Evolutionary conservation across 2,888 invertebrate genomes (phyloP).

Genomic region (Malthinus seriepunctatus): DNA sequence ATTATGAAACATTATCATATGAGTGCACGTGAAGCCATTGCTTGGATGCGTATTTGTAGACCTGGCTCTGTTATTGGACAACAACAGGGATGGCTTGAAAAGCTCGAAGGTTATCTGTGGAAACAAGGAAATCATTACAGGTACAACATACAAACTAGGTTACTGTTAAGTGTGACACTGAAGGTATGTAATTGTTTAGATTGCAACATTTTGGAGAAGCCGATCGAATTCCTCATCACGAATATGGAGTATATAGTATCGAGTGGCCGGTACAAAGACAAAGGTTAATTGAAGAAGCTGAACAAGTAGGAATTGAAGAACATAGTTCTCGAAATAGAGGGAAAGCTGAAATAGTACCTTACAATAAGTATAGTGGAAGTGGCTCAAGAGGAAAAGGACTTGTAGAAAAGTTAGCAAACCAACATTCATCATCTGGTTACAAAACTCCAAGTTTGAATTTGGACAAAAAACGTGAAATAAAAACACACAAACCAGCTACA

Average conservation of each 20-base stretch:
- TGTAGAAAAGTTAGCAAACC: no score
- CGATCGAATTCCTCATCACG: slow-evolving; percentile 54
- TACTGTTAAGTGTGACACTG: not conserved
- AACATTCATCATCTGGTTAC: not conserved
- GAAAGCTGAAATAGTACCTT: no score
- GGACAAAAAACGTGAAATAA: not conserved
- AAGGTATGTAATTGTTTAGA: slow-evolving; percentile 34
- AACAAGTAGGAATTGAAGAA: slow-evolving; percentile 5
- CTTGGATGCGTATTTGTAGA: slow-evolving; percentile 86
- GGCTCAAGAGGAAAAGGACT: no score
- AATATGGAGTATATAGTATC: slow-evolving; percentile 57
- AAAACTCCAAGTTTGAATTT: not conserved
- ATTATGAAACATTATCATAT: slow-evolving; percentile 83
- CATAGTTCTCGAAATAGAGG: no score
- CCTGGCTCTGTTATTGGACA: slow-evolving; percentile 88
- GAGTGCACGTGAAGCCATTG: slow-evolving; percentile 81
- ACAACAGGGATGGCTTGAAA: slow-evolving; percentile 76
- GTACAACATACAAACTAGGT: slow-evolving; percentile 45
- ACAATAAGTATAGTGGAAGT: no score
- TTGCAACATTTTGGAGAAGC: slow-evolving; percentile 52
- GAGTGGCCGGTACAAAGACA: slow-evolving; percentile 43
- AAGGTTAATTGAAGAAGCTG: slow-evolving; percentile 26
- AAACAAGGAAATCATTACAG: slow-evolving; percentile 62
- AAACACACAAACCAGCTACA: no score
- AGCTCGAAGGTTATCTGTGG: slow-evolving; percentile 53